A percentile compares a stretch with the other conserved stretches of the same genome.
phyloP scores from a whole-genome alignment of 2,888 invertebrate species.

The Agriopis aurantiaria region DNA sequence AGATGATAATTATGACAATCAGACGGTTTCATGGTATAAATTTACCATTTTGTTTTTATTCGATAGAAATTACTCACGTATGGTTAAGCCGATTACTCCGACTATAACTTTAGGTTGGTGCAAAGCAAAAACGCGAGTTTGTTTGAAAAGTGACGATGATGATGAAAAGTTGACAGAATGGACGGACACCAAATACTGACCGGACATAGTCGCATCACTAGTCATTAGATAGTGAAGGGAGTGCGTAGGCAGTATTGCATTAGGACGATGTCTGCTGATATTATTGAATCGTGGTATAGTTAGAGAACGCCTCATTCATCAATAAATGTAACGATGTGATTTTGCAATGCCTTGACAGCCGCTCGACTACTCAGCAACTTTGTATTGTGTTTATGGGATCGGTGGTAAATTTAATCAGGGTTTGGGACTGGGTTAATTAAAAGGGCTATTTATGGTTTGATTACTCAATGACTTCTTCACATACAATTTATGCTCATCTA shows the following conservation, averaged over 20 bases:
- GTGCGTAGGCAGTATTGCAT: constrained; percentile 43
- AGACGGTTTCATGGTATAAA: too few species aligned
- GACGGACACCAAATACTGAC: neutral
- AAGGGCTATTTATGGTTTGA: neutral
- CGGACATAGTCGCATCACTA: constrained; percentile 19
- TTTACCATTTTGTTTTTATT: too few species aligned
- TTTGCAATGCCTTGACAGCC: constrained; percentile 40
- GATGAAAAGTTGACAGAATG: neutral
- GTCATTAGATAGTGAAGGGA: constrained; percentile 45
- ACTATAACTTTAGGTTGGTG: too few species aligned
- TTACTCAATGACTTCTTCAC: neutral
- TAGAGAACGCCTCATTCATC: constrained; percentile 40
- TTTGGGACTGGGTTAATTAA: neutral
- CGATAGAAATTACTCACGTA: too few species aligned
- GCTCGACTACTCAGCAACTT: constrained; percentile 27
- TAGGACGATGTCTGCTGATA: constrained; percentile 39
- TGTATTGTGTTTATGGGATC: constrained; percentile 21
- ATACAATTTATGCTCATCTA: neutral
- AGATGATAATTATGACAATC: too few species aligned
- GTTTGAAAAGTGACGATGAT: neutral
- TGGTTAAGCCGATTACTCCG: too few species aligned
- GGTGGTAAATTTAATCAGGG: constrained; percentile 11
- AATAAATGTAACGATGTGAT: constrained; percentile 39
- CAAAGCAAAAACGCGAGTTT: neutral
- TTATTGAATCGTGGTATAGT: constrained; percentile 35